phyloP scores from a whole-genome alignment of 1,140 invertebrate genomes.

The Drosophila ohnishii region DNA sequence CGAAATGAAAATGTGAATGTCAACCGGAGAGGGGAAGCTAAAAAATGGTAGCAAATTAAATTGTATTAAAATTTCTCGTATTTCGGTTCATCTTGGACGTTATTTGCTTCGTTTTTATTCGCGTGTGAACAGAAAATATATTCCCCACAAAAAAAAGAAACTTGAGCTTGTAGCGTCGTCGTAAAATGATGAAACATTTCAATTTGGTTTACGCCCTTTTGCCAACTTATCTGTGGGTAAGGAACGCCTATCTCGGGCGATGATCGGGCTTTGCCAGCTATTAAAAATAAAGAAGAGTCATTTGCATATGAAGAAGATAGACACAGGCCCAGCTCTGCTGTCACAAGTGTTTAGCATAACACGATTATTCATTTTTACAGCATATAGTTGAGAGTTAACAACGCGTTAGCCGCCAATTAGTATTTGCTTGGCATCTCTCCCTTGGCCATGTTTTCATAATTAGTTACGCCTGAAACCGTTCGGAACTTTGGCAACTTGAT shows the following conservation, averaged over 20 bases:
- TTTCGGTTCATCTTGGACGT: constrained; percentile 28
- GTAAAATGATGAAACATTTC: constrained; percentile 59
- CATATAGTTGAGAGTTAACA: constrained; percentile 49
- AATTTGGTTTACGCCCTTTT: constrained; percentile 52
- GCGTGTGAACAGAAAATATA: constrained; percentile 61
- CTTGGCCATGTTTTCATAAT: constrained; percentile 43
- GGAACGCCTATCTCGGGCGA: constrained; percentile 38
- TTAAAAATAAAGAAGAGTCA: constrained; percentile 44
- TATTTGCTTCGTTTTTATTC: constrained; percentile 32
- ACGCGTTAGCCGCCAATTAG: constrained; percentile 63
- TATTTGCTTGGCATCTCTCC: constrained; percentile 43
- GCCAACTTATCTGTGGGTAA: constrained; percentile 22
- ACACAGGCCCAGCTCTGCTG: constrained; percentile 21
- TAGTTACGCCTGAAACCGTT: constrained; percentile 49
- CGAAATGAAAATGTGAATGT: constrained; percentile 74
- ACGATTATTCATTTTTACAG: constrained; percentile 69
- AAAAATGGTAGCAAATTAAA: constrained; percentile 73
- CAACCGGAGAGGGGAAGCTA: constrained; percentile 48
- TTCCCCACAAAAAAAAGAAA: constrained; percentile 38
- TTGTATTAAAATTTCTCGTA: constrained; percentile 72
- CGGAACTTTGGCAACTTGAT: constrained; percentile 35
- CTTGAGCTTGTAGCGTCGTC: constrained; percentile 8
- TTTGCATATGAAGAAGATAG: constrained; percentile 46
- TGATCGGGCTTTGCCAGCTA: constrained; percentile 40
- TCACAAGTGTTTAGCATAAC: constrained; percentile 61